Evolutionary conservation across 2,888 invertebrate species (phyloP).

Genomic region (Muschampia plurimacula): DNA sequence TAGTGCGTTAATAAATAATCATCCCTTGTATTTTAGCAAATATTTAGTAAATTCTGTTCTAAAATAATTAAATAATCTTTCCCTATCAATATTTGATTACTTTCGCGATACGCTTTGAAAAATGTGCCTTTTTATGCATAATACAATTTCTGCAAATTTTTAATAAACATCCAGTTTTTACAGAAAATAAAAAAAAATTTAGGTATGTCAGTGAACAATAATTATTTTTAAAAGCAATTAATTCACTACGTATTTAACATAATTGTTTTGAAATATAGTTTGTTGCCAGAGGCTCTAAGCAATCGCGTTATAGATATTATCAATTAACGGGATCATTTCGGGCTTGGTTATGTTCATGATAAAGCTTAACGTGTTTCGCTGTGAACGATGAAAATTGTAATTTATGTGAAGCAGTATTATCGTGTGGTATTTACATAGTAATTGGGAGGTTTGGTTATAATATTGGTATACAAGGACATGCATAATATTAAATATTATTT

Average conservation of each 20-base stretch:
- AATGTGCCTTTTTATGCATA: too few relatives aligned
- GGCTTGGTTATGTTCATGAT: constrained; percentile 31
- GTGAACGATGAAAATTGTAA: constrained; percentile 27
- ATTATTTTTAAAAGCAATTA: background rate
- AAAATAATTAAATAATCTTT: too few relatives aligned
- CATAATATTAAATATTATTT: background rate
- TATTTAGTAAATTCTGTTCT: too few relatives aligned
- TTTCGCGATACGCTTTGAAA: too few relatives aligned
- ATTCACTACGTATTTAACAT: background rate
- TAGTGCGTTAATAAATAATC: too few relatives aligned
- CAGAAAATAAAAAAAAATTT: too few relatives aligned
- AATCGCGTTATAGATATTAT: constrained; percentile 30
- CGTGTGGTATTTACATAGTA: constrained; percentile 20
- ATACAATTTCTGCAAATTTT: too few relatives aligned
- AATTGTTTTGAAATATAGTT: constrained; percentile 18
- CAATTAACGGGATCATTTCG: constrained; percentile 29
- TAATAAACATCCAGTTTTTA: too few relatives aligned
- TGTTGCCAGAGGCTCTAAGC: constrained; percentile 5
- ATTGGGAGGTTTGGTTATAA: background rate
- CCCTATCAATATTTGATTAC: too few relatives aligned
- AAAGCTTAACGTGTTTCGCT: constrained; percentile 19
- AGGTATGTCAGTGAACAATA: background rate
- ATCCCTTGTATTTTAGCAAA: too few relatives aligned
- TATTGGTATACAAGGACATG: background rate
- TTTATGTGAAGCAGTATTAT: constrained; percentile 18